Conservation (phyloP, 2,113 vertebrate genomes). For the Henicopernis longicauda region DNA sequence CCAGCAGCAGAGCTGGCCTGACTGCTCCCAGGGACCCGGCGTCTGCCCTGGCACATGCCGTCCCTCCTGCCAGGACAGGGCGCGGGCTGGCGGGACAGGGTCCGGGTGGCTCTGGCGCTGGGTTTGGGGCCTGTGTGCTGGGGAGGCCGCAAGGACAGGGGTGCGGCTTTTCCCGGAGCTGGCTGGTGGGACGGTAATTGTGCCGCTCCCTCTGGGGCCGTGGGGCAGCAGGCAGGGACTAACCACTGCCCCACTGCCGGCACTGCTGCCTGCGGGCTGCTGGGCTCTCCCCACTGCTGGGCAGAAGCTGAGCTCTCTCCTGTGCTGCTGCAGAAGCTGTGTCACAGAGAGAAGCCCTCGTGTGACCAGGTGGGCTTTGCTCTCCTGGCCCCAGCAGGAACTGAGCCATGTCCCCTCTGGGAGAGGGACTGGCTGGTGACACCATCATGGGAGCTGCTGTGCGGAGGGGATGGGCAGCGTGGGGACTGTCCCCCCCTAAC, state of each 20-base stretch:
- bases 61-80: neutral
- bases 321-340: neutral
- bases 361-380: neutral
- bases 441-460: accelerated
- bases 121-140: neutral
- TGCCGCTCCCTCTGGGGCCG: neutral
- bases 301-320: neutral
- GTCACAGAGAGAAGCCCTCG: no score
- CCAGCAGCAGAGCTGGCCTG: neutral
- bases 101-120: neutral
- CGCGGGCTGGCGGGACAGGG: neutral
- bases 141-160: accelerated
- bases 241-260: neutral
- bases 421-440: neutral
- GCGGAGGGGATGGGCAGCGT: neutral
- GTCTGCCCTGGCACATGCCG: accelerated
- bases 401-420: neutral
- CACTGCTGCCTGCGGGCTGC: no score
- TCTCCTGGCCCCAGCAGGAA: no score
- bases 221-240: neutral
- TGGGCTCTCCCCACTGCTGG: accelerated
- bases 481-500: neutral
- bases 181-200: no score
- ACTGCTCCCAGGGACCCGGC: neutral
- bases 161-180: neutral